A percentile compares a stretch with the other conserved stretches of the same genome.
phyloP scores from a whole-genome alignment of 2,888 invertebrate genomes.

The Tipula helvola region DNA sequence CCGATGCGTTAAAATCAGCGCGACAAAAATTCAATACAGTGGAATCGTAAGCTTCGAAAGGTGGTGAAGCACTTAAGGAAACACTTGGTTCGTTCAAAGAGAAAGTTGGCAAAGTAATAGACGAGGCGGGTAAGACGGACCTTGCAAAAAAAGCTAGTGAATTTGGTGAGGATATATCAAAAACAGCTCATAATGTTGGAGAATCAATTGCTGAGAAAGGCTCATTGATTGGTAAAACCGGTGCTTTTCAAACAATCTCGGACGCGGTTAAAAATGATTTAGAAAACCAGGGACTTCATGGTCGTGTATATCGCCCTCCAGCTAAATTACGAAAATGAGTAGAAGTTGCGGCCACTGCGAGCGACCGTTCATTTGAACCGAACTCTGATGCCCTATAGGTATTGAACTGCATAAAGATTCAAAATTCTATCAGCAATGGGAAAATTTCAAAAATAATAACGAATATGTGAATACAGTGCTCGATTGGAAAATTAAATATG shows the following conservation, averaged over 20 bases:
- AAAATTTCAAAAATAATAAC: constrained; percentile 96
- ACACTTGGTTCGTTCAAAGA: constrained; percentile 70
- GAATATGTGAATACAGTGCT: constrained; percentile 87
- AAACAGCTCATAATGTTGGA: no score
- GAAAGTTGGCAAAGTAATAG: constrained; percentile 77
- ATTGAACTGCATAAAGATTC: constrained; percentile 94
- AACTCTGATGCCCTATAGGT: constrained; percentile 76
- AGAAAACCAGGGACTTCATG: constrained; percentile 47
- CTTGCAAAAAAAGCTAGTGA: constrained; percentile 77
- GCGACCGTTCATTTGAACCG: constrained; percentile 51
- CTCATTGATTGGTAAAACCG: no score
- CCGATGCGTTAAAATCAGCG: no score
- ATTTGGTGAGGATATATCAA: constrained; percentile 62
- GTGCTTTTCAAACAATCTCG: no score
- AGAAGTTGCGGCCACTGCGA: constrained; percentile 45
- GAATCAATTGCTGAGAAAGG: no score
- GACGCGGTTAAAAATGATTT: no score
- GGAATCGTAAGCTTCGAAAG: constrained; percentile 85
- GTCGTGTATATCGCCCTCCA: constrained; percentile 68
- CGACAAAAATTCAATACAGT: constrained; percentile 88
- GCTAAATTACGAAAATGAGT: constrained; percentile 60
- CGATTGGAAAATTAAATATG: constrained; percentile 95
- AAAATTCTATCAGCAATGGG: constrained; percentile 98
- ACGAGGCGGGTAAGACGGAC: constrained; percentile 89
- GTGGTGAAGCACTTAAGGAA: constrained; percentile 74